phyloP scores from a whole-genome alignment of 35 echinoderm and acorn worm species.

The Apostichopus parvimensis region DNA sequence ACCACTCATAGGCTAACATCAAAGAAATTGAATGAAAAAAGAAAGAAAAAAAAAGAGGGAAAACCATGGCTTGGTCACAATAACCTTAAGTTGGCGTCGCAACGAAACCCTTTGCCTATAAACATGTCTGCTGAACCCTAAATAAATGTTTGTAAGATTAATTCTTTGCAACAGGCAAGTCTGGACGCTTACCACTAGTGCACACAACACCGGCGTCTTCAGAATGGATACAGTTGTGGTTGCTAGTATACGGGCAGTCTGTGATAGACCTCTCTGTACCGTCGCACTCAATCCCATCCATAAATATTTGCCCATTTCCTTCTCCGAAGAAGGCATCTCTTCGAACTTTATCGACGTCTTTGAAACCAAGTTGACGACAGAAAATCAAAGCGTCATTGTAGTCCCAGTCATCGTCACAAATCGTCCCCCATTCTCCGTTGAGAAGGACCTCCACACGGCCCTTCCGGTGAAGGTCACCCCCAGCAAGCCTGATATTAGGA shows the following conservation, averaged over 20 bases:
- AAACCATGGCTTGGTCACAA: too few species aligned
- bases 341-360: neutral
- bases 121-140: too few species aligned
- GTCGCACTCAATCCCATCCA: neutral
- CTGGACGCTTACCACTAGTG: too few species aligned
- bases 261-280: neutral
- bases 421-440: constrained; percentile 17
- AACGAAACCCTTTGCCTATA: too few species aligned
- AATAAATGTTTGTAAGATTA: too few species aligned
- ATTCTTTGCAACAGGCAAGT: too few species aligned
- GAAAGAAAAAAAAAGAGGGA: too few species aligned
- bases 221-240: neutral
- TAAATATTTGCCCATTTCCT: neutral
- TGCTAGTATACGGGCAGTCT: neutral
- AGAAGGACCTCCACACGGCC: constrained; percentile 46
- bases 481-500: neutral
- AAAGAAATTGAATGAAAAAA: too few species aligned
- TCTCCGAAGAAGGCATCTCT: neutral
- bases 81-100: too few species aligned
- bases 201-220: neutral
- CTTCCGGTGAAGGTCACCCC: neutral
- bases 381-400: neutral
- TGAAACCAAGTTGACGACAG: constrained; percentile 56
- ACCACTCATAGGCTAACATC: too few species aligned
- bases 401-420: constrained; percentile 39